Conservation (phyloP, 2,113 vertebrate genomes). For the Tinamus guttatus region DNA sequence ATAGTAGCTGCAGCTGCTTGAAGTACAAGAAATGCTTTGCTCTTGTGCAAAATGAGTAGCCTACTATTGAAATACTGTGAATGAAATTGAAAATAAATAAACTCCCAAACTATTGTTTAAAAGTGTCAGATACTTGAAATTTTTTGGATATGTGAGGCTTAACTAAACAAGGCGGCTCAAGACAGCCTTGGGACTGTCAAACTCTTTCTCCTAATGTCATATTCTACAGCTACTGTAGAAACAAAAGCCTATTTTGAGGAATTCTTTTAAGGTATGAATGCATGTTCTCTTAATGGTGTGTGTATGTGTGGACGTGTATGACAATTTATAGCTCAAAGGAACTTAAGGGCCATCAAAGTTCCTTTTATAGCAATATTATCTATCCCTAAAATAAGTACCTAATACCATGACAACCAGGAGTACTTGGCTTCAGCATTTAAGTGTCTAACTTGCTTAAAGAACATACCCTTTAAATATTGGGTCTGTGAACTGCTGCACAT, state of each 20-base stretch:
- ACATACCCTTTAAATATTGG: neutral
- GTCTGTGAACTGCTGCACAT: neutral
- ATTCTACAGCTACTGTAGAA: neutral
- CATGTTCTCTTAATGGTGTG: neutral
- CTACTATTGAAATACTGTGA: conserved; percentile 36
- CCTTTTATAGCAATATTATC: neutral
- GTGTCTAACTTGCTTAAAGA: neutral
- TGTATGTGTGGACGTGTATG: neutral
- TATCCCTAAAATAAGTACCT: neutral
- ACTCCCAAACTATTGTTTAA: neutral
- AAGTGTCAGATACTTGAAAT: neutral
- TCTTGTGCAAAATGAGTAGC: neutral
- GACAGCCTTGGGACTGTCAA: neutral
- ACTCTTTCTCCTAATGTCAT: neutral
- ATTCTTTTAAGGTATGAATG: neutral
- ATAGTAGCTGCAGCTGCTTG: neutral
- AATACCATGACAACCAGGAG: neutral
- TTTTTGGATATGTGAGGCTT: neutral
- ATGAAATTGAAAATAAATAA: conserved; percentile 42
- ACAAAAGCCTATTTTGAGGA: neutral
- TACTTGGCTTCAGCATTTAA: neutral
- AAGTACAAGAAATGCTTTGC: neutral
- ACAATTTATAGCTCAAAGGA: neutral
- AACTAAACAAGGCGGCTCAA: neutral
- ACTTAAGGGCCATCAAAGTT: neutral